Evolutionary conservation across 2,888 invertebrate species (phyloP).

Genomic region (Eilema sororculum): DNA sequence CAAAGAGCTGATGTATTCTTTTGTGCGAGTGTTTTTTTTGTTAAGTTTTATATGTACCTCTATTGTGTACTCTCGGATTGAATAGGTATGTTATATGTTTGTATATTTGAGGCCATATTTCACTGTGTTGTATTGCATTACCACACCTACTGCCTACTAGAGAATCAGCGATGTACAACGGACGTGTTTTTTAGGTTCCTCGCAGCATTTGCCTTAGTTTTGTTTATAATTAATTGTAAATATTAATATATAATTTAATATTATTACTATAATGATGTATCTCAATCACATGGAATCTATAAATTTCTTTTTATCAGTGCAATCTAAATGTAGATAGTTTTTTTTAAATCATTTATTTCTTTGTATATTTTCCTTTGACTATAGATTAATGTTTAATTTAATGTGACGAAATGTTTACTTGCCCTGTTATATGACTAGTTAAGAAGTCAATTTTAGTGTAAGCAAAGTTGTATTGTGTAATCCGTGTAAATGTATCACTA

Average conservation of each 20-base stretch:
- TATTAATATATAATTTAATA: slow-evolving; percentile 44
- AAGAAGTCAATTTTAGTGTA: slow-evolving; percentile 53
- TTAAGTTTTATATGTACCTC: slow-evolving; percentile 14
- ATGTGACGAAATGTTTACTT: slow-evolving; percentile 49
- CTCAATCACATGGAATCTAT: slow-evolving; percentile 51
- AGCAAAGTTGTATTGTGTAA: slow-evolving; percentile 46
- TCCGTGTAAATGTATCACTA: slow-evolving; percentile 54
- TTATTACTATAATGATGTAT: slow-evolving; percentile 34
- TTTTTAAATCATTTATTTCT: slow-evolving; percentile 21
- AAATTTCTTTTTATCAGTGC: slow-evolving; percentile 46
- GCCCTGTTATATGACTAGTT: slow-evolving; percentile 50
- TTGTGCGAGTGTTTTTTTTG: slow-evolving; percentile 20
- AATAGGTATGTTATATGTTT: slow-evolving; percentile 31
- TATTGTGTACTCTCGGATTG: slow-evolving; percentile 25
- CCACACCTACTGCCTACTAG: slow-evolving; percentile 29
- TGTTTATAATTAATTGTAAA: slow-evolving; percentile 45
- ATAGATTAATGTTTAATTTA: slow-evolving; percentile 34
- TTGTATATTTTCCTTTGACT: slow-evolving; percentile 45
- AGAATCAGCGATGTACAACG: slow-evolving; percentile 42
- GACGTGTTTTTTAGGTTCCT: slow-evolving; percentile 75
- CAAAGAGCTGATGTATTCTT: slow-evolving; percentile 17
- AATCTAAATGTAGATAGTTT: slow-evolving; percentile 37
- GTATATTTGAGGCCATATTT: slow-evolving; percentile 43
- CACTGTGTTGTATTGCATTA: slow-evolving; percentile 29
- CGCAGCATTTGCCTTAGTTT: slow-evolving; percentile 78